Evolutionary conservation across 1,140 invertebrate genomes (phyloP), one percentile per base, ranked within the genome.

Genomic region (Armadillidium nasatum): DNA sequence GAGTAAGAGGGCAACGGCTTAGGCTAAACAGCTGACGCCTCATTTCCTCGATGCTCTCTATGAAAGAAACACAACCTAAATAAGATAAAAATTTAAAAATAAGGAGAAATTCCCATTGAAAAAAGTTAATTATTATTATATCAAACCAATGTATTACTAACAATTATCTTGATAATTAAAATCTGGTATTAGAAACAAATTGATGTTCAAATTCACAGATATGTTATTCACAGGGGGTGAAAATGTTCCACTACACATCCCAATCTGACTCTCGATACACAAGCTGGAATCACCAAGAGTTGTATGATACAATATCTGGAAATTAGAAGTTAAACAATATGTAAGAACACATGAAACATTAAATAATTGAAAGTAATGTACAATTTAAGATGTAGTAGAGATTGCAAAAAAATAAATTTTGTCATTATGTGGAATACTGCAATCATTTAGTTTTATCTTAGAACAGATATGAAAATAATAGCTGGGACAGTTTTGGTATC

Each of bases 171-270:
- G 85, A 66, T 89, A 69, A 13, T 74, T 50, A 33, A 76, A 88
- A 73, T 88, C 86, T 44, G 92, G 91, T 78, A 93, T 84, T 9
- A 93, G 83, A 84, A 91, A 92, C 72, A 93, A 84, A 85, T 93
- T 93, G 44, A 92, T 85, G 15, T 88, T 88, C 73, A 85, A 84
- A 21, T 88, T 88, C 79, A 86, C 88, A 46, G 84, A 85, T 73
- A 84, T 85, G 13, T 87, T 82, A 80, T 84, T 87, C 68, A 89
- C 83, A 72, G 85, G 86, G 77, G 88, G 86, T 70, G 88, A 86
- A 10, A 90, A 82, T 76, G 85, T 85, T 33, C 87, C 85, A 78
- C 87, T 87, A 4, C 87, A 87, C 84, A 92, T 87, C 22, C 82
- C 81, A 21, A 83, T 70, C 54, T 75, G 75, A 60, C 80, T 82